Base-by-base conservation (phyloP, 2,888 invertebrate genomes). In the Ethmia dodecea region DNA sequence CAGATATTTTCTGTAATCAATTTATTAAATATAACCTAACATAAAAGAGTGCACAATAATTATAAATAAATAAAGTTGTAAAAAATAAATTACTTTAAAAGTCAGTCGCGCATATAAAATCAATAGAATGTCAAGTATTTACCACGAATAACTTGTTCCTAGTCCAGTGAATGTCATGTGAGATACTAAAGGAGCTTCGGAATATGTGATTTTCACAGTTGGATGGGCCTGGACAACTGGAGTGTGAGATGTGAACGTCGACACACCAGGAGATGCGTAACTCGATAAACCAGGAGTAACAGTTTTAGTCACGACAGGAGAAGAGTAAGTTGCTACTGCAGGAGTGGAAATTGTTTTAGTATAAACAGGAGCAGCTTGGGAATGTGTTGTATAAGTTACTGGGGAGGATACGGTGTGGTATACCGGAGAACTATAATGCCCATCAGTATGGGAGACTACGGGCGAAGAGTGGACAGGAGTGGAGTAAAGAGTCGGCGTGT, bases 41-140 rank as follows among this genome's bases (percentile, higher is more conserved):
- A 22, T 8, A 22, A 22, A 22, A 22, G 9, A 22, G n/a, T n/a
- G n/a, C n/a, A n/a, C n/a, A n/a, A 12, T 18, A 13, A 13, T 28
- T 27, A 6, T 28, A 24, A 26, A 35, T 27, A 16, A 32, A 38
- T 28, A 31, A 15, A 31, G 6, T 14, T 28, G 20, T 11, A 29
- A 25, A 28, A 26, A 34, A 45, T 45, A 50, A 55, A 39, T 52
- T 51, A 47, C 36, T 42, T 52, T 53, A 52, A 45, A 42, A 60
- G 65, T 68, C 68, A 70, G 65, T 66, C 67, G 65, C 65, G 55
- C 58, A 47, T 51, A 38, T n/a, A n/a, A n/a, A n/a, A n/a, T 40
- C 49, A 49, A 40, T 44, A 20, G 18, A 41, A 43, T 45, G 43
- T 36, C 33, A 38, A 51, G 38, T 50, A 26, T 57, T 57, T 65